phyloP scores from a whole-genome alignment of 2,113 vertebrate species.

The Pseudopodoces humilis region DNA sequence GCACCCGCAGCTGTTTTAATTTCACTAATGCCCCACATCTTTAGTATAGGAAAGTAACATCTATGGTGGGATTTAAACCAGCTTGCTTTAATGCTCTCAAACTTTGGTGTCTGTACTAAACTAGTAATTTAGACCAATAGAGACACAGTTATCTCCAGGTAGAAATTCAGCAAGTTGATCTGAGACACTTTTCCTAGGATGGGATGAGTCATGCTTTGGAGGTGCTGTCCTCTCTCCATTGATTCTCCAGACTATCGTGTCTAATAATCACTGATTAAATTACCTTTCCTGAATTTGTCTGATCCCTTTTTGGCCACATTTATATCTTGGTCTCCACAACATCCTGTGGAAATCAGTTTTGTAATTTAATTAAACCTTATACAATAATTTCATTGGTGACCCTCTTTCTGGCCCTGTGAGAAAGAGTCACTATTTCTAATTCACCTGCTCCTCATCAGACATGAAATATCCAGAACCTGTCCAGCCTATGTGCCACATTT shows the following conservation, averaged over 20 bases:
- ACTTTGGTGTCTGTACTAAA: background rate
- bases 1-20: background rate
- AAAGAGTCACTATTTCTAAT: background rate
- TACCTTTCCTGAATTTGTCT: constrained; percentile 39
- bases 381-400: constrained; percentile 49
- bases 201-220: constrained; percentile 43
- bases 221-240: constrained; percentile 29
- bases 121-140: background rate
- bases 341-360: constrained; percentile 53
- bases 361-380: background rate
- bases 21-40: background rate
- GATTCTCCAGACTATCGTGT: constrained; percentile 51
- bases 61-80: background rate
- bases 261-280: constrained; percentile 57
- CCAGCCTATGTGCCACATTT: background rate
- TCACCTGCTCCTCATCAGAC: background rate
- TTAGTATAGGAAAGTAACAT: background rate
- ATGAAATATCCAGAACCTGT: background rate
- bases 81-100: background rate
- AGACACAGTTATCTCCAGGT: background rate
- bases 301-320: constrained; percentile 54
- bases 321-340: constrained; percentile 36
- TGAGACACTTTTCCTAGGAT: background rate
- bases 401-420: background rate
- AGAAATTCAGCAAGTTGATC: background rate